These are phyloP conservation scores for Ploceus nigricollis DNA, from an alignment of 2,113 vertebrate genomes.

Conservation along the genomic window DNA sequence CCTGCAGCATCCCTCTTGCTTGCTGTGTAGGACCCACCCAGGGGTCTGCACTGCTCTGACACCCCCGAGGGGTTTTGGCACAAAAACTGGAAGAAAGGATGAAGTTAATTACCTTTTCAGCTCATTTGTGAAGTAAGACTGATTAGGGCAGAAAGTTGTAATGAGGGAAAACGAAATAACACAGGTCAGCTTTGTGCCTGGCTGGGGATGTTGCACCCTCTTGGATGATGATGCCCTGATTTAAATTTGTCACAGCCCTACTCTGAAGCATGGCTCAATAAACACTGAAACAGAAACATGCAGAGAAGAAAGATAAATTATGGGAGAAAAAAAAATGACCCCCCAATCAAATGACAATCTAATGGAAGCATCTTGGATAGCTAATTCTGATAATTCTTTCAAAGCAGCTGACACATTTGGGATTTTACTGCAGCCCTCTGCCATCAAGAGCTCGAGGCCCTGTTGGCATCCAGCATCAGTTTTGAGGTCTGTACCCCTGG, in stretches of 20 bases:
- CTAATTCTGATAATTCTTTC: background rate
- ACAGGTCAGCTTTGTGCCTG: background rate
- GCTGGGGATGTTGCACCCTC: background rate
- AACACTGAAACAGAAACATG: background rate
- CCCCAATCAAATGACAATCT: background rate
- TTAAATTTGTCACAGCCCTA: background rate
- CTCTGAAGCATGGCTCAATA: background rate
- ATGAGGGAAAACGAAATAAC: background rate
- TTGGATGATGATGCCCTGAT: background rate
- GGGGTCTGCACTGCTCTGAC: background rate
- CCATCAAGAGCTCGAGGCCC: rapidly evolving
- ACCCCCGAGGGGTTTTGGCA: background rate
- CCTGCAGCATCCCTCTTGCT: background rate
- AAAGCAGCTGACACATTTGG: background rate
- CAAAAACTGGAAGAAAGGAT: background rate
- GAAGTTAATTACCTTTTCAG: background rate
- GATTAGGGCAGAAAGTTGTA: background rate
- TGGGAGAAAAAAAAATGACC: rapidly evolving
- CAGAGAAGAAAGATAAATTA: background rate
- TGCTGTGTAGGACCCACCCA: background rate
- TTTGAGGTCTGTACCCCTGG: background rate
- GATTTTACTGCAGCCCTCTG: background rate
- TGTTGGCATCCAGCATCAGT: rapidly evolving
- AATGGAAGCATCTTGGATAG: background rate
- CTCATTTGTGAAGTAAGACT: background rate